Base-by-base conservation (phyloP, 2,888 invertebrate genomes). In the Zhengitettix transpicula region DNA sequence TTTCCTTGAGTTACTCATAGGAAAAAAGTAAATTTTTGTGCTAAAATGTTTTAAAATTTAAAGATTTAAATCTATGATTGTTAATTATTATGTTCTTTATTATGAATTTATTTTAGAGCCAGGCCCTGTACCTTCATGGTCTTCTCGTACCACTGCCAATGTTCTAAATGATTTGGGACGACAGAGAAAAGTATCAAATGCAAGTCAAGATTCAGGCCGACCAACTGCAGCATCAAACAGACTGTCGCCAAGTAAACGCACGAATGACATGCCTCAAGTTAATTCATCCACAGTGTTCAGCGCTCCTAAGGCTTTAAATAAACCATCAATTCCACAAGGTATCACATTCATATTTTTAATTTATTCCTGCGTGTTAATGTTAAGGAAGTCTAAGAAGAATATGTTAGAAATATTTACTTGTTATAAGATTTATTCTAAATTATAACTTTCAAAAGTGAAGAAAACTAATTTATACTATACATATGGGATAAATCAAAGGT, bases 181-280 rank as follows among this genome's bases (percentile, higher is more conserved):
- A 9, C 63, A 57, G n/a, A 60, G 56, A 51, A 61, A 58, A 53
- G 58, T 62, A 16, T 56, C 58, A 14, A 62, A 62, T 57, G 56
- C 62, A 16, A 58, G 58, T 51, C 62, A 60, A 41, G 62, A 60
- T 51, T 28, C 55, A 28, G 54, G 41, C 11, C 58, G 60, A 44
- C 62, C 62, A 5, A 57, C 58, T 14, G 51, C 58, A 17, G 58
- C 60, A 16, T 53, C 60, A 15, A 58, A 58, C n/a, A 47, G 62
- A 16, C 56, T 64, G 14, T 63, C 58, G 3, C 63, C 69, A 3
- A 58, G 67, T 9, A 77, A 76, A 65, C 70, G 76, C 63, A 75
- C 71, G 10, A 76, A 77, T 58, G 75, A 76, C 52, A 74, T 75
- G 67, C 76, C 75, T 0, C 77, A 76, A 66, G 70, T 74, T 1